A percentile compares a stretch with the other conserved stretches of the same genome.
phyloP scores from a whole-genome alignment of 1,140 invertebrate species.

The Apis mellifera region Amel_HAv3.1 CM009931.2:21553501-21554000 shows the following conservation, averaged over 20 bases:
- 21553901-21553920: background rate
- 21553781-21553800: background rate
- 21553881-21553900: background rate
- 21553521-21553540: background rate
- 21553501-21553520: background rate
- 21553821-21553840: background rate
- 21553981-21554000: too few species aligned
- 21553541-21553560: background rate
- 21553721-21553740: background rate
- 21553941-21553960: background rate
- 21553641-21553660: background rate
- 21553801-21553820: conserved; percentile 3
- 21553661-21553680: background rate
- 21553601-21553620: background rate
- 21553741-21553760: background rate
- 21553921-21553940: background rate
- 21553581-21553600: background rate
- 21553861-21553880: background rate
- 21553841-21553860: background rate
- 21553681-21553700: background rate
- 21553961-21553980: background rate
- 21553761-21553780: background rate
- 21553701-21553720: too few species aligned
- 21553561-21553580: conserved; percentile 19
- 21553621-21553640: background rate